A percentile compares a stretch with the other conserved stretches of the same genome.
Conservation (phyloP, 2,888 invertebrate species). For the Pachymerium ferrugineum region DNA sequence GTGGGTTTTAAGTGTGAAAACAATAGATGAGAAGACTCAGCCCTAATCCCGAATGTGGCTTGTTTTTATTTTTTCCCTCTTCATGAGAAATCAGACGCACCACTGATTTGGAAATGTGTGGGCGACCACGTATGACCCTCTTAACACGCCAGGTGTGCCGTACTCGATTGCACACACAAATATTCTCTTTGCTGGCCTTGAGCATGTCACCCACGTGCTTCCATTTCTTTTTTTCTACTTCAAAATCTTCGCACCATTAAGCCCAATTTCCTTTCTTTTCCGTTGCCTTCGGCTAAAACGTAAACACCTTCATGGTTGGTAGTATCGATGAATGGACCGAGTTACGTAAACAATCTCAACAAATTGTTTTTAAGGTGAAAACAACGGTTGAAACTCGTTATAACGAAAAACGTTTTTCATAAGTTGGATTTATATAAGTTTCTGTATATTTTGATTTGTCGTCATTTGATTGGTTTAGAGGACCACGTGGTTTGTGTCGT, state of each 20-base stretch:
- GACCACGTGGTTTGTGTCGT: too few relatives aligned
- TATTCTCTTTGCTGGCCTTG: not conserved
- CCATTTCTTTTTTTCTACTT: not conserved
- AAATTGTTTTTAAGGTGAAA: too few relatives aligned
- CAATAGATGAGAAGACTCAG: not conserved
- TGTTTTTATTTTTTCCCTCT: not conserved
- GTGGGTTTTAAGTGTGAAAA: not conserved
- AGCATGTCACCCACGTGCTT: not conserved
- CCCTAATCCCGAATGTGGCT: not conserved
- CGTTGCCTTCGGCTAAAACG: not conserved
- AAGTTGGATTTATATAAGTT: not conserved
- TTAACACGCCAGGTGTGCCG: conserved; percentile 8
- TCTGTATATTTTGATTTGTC: not conserved
- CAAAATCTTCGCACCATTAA: not conserved
- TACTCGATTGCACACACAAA: conserved; percentile 2
- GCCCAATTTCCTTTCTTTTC: not conserved
- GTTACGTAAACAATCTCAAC: not conserved
- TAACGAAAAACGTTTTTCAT: too few relatives aligned
- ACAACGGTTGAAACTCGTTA: too few relatives aligned
- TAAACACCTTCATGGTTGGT: not conserved
- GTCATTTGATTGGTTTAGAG: not conserved
- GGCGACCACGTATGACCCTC: conserved; percentile 13
- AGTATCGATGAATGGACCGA: not conserved
- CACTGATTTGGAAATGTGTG: not conserved
- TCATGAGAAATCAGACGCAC: not conserved